phyloP scores from a whole-genome alignment of 1,140 invertebrate species.

The Pachyrhynchus sulphureomaculatus region DNA sequence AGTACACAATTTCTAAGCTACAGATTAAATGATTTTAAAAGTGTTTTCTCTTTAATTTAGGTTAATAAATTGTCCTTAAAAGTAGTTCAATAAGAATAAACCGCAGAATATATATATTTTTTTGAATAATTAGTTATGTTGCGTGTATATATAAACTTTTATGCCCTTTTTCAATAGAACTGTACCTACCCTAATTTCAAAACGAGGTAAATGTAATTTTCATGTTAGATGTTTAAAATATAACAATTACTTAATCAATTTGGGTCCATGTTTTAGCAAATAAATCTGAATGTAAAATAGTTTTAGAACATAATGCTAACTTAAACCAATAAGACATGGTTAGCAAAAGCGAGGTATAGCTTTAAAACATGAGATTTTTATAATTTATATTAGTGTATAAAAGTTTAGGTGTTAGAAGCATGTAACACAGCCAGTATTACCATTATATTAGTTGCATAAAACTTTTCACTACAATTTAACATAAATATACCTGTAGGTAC shows the following conservation, averaged over 20 bases:
- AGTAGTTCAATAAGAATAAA: not conserved
- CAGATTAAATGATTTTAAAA: too few species aligned
- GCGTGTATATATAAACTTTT: not conserved
- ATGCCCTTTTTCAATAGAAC: not conserved
- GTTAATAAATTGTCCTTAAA: not conserved
- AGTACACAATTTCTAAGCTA: too few species aligned
- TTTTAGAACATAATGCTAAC: not conserved
- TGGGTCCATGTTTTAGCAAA: slow-evolving; percentile 35
- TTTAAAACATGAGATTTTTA: slow-evolving; percentile 22
- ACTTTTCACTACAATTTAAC: too few species aligned
- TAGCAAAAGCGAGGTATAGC: slow-evolving; percentile 22
- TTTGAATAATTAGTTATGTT: not conserved
- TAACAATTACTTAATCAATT: slow-evolving; percentile 30
- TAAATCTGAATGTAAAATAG: slow-evolving; percentile 1
- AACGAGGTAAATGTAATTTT: not conserved
- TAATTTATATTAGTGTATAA: slow-evolving; percentile 3
- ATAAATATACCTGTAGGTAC: not conserved
- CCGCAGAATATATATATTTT: too few species aligned
- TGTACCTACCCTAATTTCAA: too few species aligned
- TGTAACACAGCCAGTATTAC: slow-evolving; percentile 1
- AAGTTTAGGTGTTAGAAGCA: not conserved
- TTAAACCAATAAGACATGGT: not conserved
- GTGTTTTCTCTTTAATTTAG: too few species aligned
- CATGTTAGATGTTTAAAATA: slow-evolving; percentile 5
- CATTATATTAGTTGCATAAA: not conserved